phyloP scores from a whole-genome alignment of 1,140 invertebrate genomes.

The Nilaparvata lugens region DNA sequence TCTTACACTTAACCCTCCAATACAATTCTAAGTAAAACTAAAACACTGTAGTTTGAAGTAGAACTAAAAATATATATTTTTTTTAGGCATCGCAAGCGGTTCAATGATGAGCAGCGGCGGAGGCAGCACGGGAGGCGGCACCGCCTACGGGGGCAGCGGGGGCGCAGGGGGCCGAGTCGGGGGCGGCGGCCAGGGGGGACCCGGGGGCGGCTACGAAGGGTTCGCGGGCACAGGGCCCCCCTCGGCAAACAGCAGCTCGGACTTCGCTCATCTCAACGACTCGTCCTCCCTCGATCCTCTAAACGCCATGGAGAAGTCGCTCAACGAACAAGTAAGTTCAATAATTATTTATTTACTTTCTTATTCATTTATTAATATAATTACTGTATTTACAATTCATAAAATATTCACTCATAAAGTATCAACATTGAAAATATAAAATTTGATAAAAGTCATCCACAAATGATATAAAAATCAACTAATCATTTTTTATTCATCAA shows the following conservation, averaged over 20 bases:
- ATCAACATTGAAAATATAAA: no score
- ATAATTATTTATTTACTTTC: slow-evolving; percentile 11
- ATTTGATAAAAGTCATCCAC: no score
- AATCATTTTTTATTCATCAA: no score
- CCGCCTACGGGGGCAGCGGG: slow-evolving; percentile 31
- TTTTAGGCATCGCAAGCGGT: slow-evolving; percentile 66
- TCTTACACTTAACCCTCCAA: no score
- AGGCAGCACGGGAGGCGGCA: slow-evolving; percentile 19
- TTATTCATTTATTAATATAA: no score
- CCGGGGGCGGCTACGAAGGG: slow-evolving; percentile 38
- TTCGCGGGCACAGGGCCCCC: slow-evolving; percentile 39
- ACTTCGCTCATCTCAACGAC: slow-evolving; percentile 68
- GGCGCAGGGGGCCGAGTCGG: slow-evolving; percentile 9
- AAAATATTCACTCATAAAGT: no score
- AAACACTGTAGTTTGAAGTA: neutral
- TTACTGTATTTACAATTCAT: no score
- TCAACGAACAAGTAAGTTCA: slow-evolving; percentile 71
- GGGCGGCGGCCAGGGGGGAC: neutral
- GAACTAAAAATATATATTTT: slow-evolving; percentile 6
- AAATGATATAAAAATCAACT: no score
- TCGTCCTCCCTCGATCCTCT: slow-evolving; percentile 78
- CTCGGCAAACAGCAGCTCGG: slow-evolving; percentile 22
- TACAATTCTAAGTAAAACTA: no score
- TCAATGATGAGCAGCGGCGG: slow-evolving; percentile 59
- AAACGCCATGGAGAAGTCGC: slow-evolving; percentile 83